These are phyloP conservation scores for Apodemia zela DNA, from an alignment of 2,888 invertebrate genomes.

Conservation along the genomic window DNA sequence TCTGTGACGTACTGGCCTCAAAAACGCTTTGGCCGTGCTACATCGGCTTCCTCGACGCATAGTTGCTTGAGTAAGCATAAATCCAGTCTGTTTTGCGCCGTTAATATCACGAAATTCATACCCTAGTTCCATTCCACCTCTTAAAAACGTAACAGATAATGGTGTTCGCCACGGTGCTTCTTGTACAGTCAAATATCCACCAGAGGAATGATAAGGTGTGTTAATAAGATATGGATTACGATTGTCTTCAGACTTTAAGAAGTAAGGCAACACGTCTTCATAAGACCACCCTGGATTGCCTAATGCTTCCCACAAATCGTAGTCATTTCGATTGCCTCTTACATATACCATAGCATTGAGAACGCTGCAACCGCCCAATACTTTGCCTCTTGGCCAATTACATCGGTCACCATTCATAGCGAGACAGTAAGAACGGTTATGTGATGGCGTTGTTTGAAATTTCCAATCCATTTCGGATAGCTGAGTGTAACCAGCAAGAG, in stretches of 20 bases:
- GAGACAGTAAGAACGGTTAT: conserved; percentile 89
- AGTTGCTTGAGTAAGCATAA: conserved; percentile 93
- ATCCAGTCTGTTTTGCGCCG: conserved; percentile 90
- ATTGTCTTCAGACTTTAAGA: conserved; percentile 93
- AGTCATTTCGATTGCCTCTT: conserved; percentile 92
- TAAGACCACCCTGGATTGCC: conserved; percentile 95
- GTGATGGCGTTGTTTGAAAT: conserved; percentile 91
- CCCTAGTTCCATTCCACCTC: conserved; percentile 90
- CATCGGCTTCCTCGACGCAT: conserved; percentile 91
- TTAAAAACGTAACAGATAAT: conserved; percentile 89
- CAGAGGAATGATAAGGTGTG: conserved; percentile 87
- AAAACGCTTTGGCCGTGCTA: conserved; percentile 93
- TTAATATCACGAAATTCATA: conserved; percentile 90
- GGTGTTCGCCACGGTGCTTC: conserved; percentile 92
- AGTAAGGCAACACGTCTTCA: conserved; percentile 89
- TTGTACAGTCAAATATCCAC: conserved; percentile 91
- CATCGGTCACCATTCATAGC: conserved; percentile 93
- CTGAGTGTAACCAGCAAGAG: conserved; percentile 91
- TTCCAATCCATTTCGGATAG: conserved; percentile 95
- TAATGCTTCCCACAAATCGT: conserved; percentile 90
- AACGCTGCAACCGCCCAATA: conserved; percentile 92
- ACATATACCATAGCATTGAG: conserved; percentile 96
- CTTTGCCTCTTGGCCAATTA: conserved; percentile 96
- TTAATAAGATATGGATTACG: conserved; percentile 89
- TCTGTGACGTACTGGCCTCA: conserved; percentile 88